These are phyloP conservation scores for Drosophila mulleri DNA, from an alignment of 2,888 invertebrate species.

Conservation along the genomic window DNA sequence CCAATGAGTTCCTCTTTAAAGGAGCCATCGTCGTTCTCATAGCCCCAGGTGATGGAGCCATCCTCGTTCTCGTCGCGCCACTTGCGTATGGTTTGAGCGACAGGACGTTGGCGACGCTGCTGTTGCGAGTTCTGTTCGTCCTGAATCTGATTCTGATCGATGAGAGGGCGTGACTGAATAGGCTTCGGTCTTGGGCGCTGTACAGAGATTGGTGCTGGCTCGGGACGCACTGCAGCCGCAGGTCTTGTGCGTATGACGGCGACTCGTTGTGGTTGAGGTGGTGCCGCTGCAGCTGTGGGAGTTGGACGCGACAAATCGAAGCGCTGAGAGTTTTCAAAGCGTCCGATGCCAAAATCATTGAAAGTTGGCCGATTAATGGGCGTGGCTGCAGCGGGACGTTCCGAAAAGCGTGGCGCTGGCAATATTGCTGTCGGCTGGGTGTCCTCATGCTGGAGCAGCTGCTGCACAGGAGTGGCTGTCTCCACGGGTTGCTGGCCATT, in stretches of 20 bases:
- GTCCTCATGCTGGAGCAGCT: conserved; percentile 71
- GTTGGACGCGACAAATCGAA: conserved; percentile 80
- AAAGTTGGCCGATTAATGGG: conserved; percentile 71
- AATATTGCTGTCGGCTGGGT: conserved; percentile 66
- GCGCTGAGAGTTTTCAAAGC: conserved; percentile 73
- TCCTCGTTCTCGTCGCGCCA: conserved; percentile 91
- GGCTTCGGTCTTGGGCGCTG: conserved; percentile 79
- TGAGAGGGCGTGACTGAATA: conserved; percentile 80
- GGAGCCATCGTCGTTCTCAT: conserved; percentile 94
- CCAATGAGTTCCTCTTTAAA: conserved; percentile 94
- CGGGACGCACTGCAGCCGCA: conserved; percentile 83
- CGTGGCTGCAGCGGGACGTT: conserved; percentile 69
- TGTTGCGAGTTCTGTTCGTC: conserved; percentile 75
- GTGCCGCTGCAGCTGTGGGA: conserved; percentile 59
- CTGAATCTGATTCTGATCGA: conserved; percentile 81
- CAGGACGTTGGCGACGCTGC: conserved; percentile 87
- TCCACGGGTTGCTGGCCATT: conserved; percentile 82
- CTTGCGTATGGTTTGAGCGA: conserved; percentile 89
- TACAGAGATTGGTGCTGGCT: conserved; percentile 80
- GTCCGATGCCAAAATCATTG: conserved; percentile 82
- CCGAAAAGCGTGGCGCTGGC: conserved; percentile 82
- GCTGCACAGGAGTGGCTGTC: conserved; percentile 84
- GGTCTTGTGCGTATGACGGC: conserved; percentile 82
- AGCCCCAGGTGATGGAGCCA: conserved; percentile 94
- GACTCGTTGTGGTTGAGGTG: conserved; percentile 86